Base-by-base conservation (phyloP, 2,888 invertebrate species). In the Chorisops tibialis region DNA sequence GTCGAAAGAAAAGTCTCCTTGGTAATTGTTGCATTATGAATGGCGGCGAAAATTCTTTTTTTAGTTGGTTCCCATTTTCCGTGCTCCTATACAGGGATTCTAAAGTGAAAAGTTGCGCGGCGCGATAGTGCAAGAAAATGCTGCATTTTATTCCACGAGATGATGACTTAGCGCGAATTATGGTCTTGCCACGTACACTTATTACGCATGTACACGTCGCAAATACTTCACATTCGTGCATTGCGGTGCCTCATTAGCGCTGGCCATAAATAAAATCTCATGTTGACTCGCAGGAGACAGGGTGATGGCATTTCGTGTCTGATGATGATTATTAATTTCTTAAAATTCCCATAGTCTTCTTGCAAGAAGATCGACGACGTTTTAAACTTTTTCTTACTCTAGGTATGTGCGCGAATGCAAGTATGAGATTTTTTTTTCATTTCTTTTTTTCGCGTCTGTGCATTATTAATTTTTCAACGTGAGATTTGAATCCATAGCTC, bases 191-290 rank as follows among this genome's bases (percentile, higher is more conserved):
- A 50, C 35, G 24, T 50, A 14, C 50, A 21, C 30, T 22, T 9
- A 16, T 24, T 35, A 16, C 14, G 16, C 48, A 9, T 19, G 49
- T 49, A 18, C 19, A 14, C 18, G 12, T 18, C 16, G 7, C 7
- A 19, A 45, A 45, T 45, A 7, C 19, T 45, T 45, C 18, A 18
- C 45, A 45, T 45, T 22, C 49, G 49, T 49, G 52, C 50, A 30
- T 35, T 35, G 58, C 48, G 43, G 18, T 16, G 59, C 59, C 59
- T 59, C 59, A 59, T 59, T 59, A 59, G 59, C 37, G 47, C 11
- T 48, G 47, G 18, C 19, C 43, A 59, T 59, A 59, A 59, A 59
- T 59, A 48, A 59, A 59, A 30, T 47, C 38, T 52, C 30, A n/a
- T 59, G 59, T 37, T 59, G 59, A 47, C 47, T 59, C 18, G 59